A percentile compares a stretch with the other conserved stretches of the same genome.
Conservation (phyloP, 30 jellyfish, hydroid and myxozoan genomes). For the Aurelia aurita complex sp. Pacific region DNA sequence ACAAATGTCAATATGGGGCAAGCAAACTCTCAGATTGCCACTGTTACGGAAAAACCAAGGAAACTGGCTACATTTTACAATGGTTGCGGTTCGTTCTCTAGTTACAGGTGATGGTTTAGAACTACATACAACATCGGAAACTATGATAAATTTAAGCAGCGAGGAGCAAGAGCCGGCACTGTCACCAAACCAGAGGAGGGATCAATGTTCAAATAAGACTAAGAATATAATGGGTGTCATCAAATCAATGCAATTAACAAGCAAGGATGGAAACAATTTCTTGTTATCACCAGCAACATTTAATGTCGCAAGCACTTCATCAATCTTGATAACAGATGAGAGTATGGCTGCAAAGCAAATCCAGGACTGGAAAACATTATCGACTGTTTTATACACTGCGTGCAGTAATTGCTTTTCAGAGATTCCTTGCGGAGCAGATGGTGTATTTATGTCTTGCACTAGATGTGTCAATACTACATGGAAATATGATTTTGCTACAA, state of each 20-base stretch:
- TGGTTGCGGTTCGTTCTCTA: constrained; percentile 16
- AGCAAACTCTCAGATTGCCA: constrained; percentile 7
- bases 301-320: neutral
- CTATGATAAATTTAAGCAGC: neutral
- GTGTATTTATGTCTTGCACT: constrained; percentile 2
- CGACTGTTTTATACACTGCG: constrained; percentile 14
- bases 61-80: constrained; percentile 20
- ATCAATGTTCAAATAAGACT: too few relatives aligned
- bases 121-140: constrained; percentile 20
- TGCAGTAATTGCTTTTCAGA: constrained; percentile 31
- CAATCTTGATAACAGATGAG: neutral
- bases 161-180: neutral
- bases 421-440: neutral
- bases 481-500: constrained; percentile 20
- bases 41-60: constrained; percentile 43
- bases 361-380: neutral
- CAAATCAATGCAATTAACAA: constrained; percentile 3
- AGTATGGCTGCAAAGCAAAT: neutral
- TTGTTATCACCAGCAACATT: constrained; percentile 6
- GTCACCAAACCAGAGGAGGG: too few relatives aligned
- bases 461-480: constrained; percentile 17
- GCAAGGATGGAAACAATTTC: neutral
- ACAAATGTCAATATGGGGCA: constrained; percentile 26
- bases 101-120: constrained; percentile 27
- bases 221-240: neutral